These are phyloP conservation scores for Erethizon dorsatum DNA, from an alignment of 2,797 vertebrate genomes.

Conservation along the genomic window DNA sequence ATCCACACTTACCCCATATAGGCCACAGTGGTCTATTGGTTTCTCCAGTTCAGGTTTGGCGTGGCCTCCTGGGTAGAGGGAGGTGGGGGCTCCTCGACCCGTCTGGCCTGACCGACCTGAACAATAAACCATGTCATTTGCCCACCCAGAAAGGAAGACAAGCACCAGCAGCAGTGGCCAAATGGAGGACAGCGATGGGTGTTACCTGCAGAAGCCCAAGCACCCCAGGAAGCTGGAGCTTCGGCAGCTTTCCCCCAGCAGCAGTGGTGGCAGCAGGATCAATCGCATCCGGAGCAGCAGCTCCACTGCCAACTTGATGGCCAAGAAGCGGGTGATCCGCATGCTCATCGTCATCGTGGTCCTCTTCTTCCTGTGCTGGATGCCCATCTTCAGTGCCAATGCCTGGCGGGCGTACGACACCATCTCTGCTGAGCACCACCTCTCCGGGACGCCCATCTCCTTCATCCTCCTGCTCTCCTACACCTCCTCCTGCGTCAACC, in stretches of 20 bases:
- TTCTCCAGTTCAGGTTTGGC: background rate
- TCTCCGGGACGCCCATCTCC: conserved; percentile 97
- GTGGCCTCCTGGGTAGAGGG: background rate
- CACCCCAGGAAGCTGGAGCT: conserved; percentile 89
- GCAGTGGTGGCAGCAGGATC: conserved; percentile 82
- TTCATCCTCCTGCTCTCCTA: conserved; percentile 98
- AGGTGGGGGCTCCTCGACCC: background rate
- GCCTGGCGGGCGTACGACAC: conserved; percentile 97
- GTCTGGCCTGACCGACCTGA: background rate
- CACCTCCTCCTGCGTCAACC: conserved; percentile 98
- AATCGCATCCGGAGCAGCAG: conserved; percentile 92
- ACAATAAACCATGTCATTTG: background rate
- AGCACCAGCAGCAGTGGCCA: conserved; percentile 90
- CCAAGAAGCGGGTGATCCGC: conserved; percentile 98
- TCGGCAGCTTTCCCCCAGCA: conserved; percentile 85
- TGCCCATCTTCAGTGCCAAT: conserved; percentile 96
- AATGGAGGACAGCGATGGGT: conserved; percentile 94
- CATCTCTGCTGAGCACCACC: conserved; percentile 91
- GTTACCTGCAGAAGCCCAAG: conserved; percentile 93
- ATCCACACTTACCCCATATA: accelerated
- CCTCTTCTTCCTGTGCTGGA: conserved; percentile 99
- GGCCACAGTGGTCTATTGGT: background rate
- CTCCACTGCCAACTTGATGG: conserved; percentile 95
- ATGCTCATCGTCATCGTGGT: conserved; percentile 98
- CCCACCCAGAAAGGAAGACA: conserved; percentile 88